Base-by-base conservation (phyloP, 2,888 invertebrate genomes). In the Acleris literana region DNA sequence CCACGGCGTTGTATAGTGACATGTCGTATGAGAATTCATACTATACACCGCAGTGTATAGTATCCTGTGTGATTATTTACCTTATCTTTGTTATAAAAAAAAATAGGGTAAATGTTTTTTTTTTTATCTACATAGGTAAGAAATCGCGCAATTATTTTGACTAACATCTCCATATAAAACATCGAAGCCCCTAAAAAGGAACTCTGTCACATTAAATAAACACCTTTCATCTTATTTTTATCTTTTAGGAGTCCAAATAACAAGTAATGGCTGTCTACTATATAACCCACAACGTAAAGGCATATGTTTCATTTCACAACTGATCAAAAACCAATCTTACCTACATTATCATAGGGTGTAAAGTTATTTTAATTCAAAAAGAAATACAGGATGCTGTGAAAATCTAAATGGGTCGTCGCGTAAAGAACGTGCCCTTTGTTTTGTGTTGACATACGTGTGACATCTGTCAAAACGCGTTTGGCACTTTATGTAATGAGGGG, bases 181-280 rank as follows among this genome's bases (percentile, higher is more conserved):
- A 52, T 29, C n/a, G 51, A 59, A 39, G 43, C 17, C 44, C 11
- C 1, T n/a, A 52, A 52, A 29, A 33, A 33, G 29, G 48, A 9
- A 18, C 17, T 22, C 52, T 53, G 60, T 60, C 44, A 43, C 22
- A 39, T 25, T 25, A 6, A 25, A 7, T 25, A 25, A 6, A 25
- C 25, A 6, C 0, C 25, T 25, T 6, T 6, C 25, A 25, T 25
- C 6, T 25, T 25, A 1, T 25, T 25, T 25, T 25, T 25, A 25
- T 25, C 25, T 6, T n/a, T 39, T 58, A 17, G n/a, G n/a, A 17
- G 18, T 13, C 43, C 25, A 57, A 46, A 57, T 44, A 46, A 11
- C 25, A 22, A 43, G 43, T 7, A 79, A 82, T 79, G 68, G 69
- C 79, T 79, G 83, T 82, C 82, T 81, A 75, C 70, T 77, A n/a